Percentiles rank a stretch among this genome's conserved stretches.
phyloP scores from a whole-genome alignment of 2,797 vertebrate species.

The Arrhamphus sclerolepis region DNA sequence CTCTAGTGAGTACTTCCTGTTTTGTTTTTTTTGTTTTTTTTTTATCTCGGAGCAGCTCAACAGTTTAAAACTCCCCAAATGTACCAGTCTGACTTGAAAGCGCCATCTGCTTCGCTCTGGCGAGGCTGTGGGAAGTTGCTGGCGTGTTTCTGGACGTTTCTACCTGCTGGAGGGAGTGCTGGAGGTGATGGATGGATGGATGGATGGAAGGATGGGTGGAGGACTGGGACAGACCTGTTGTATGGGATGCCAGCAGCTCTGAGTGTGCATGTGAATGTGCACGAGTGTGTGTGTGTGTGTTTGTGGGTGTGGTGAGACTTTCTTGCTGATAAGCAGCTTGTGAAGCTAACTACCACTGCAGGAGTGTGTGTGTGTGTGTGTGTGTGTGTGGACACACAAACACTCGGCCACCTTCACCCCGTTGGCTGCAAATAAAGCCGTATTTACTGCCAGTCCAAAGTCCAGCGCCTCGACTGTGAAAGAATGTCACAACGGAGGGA shows the following conservation, averaged over 20 bases:
- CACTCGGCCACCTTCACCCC: slow-evolving; percentile 56
- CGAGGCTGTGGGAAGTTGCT: too few relatives aligned
- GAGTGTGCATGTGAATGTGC: slow-evolving; percentile 37
- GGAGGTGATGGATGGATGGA: slow-evolving; percentile 6
- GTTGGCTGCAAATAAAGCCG: slow-evolving; percentile 77
- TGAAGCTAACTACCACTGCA: slow-evolving; percentile 56
- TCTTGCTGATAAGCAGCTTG: slow-evolving; percentile 73
- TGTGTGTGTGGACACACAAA: too few relatives aligned
- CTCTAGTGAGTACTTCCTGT: too few relatives aligned
- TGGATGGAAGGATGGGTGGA: slow-evolving; percentile 12
- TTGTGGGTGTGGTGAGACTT: slow-evolving; percentile 63
- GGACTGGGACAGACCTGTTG: slow-evolving; percentile 59
- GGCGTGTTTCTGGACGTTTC: too few relatives aligned
- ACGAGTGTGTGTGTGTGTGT: slow-evolving; percentile 44
- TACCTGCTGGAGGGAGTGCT: neutral
- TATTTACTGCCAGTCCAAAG: slow-evolving; percentile 84
- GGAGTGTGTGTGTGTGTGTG: slow-evolving; percentile 9
- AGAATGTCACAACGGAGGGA: slow-evolving; percentile 77
- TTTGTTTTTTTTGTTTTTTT: too few relatives aligned
- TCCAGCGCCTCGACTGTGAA: slow-evolving; percentile 75
- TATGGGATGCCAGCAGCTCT: slow-evolving; percentile 61
- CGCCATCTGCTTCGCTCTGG: too few relatives aligned
- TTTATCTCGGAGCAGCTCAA: too few relatives aligned
- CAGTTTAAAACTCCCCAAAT: too few relatives aligned
- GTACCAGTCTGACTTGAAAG: too few relatives aligned